Base-by-base conservation (phyloP, 2,888 invertebrate genomes). In the Agonum fuliginosum region DNA sequence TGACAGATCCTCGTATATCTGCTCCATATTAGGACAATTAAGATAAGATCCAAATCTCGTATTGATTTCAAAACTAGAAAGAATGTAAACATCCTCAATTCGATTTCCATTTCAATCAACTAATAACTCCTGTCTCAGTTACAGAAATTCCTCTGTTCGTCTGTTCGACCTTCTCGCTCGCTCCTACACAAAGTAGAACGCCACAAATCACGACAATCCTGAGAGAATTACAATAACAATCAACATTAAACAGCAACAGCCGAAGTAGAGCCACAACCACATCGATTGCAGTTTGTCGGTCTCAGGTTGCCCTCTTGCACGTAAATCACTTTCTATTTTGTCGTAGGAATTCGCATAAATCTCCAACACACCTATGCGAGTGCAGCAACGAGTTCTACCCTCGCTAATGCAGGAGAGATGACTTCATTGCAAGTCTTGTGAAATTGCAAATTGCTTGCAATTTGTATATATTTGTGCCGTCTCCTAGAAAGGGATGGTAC, bases 281-380 rank as follows among this genome's bases (percentile, higher is more conserved):
- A 37, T 46, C 46, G 46, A 46, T 46, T 46, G 46, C 46, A 46
- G 19, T 46, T 46, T 17, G 14, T 6, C 17, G 46, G 6, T 46
- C 46, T n/a, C n/a, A n/a, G n/a, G n/a, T n/a, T n/a, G 46, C 46
- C 46, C 46, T 46, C 46, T 46, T 37, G 14, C 54, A 19, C 69
- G 34, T 69, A 69, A 69, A 69, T 69, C 69, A 69, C 69, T 69
- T 69, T 69, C 69, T 69, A 69, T 69, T 69, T 69, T 69, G 46
- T 41, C 69, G 27, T 69, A 46, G 69, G 69, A 69, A 69, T 69
- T 19, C 34, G 43, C 43, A 69, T 69, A 69, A 69, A 69, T 69
- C 24, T 43, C 24, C n/a, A 4, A 58, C 46, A 30, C 58, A 62
- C 58, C 58, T 54, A 22, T 20, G 10, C 37, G 3, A 37, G 12